Conservation (phyloP, 2,797 vertebrate species). For the Characodon lateralis region DNA sequence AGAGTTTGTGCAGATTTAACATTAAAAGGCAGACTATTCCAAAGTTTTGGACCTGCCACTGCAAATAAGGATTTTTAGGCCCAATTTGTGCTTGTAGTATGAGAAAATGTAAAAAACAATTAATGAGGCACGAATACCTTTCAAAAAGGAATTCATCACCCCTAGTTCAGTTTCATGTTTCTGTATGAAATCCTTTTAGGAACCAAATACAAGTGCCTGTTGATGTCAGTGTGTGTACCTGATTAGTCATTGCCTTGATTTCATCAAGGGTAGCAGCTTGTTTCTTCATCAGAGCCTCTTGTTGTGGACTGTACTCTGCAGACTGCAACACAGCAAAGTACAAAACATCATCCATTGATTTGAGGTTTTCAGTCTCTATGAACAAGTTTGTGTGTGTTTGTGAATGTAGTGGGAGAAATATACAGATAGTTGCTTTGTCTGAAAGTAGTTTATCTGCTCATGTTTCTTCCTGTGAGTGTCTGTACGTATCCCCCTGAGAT, state of each 20-base stretch:
- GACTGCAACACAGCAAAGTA: slow-evolving; percentile 73
- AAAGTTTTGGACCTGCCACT: too few relatives aligned
- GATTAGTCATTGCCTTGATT: slow-evolving; percentile 84
- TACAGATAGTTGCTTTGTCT: slow-evolving; percentile 44
- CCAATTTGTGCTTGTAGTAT: neutral
- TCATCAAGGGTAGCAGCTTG: slow-evolving; percentile 86
- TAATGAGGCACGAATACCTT: neutral
- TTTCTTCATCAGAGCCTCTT: slow-evolving; percentile 88
- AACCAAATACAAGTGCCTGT: neutral
- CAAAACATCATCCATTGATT: slow-evolving; percentile 40
- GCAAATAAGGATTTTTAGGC: too few relatives aligned
- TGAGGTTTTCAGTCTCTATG: slow-evolving; percentile 24
- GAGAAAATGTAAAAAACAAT: neutral
- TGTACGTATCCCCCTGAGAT: slow-evolving; percentile 55
- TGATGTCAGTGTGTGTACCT: slow-evolving; percentile 74
- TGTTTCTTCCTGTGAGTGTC: slow-evolving; percentile 46
- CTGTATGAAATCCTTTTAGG: neutral
- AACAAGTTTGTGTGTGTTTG: slow-evolving; percentile 9
- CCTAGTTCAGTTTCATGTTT: neutral
- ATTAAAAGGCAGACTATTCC: too few relatives aligned
- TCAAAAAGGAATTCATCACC: slow-evolving; percentile 2
- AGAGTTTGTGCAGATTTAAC: too few relatives aligned
- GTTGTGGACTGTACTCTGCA: slow-evolving; percentile 80
- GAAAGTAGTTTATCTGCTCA: slow-evolving; percentile 47
- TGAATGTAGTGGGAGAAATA: slow-evolving; percentile 33